Percentiles rank a stretch among this genome's conserved stretches.
phyloP scores from a whole-genome alignment of 1,140 invertebrate genomes.

The Cotesia chilonis region DNA sequence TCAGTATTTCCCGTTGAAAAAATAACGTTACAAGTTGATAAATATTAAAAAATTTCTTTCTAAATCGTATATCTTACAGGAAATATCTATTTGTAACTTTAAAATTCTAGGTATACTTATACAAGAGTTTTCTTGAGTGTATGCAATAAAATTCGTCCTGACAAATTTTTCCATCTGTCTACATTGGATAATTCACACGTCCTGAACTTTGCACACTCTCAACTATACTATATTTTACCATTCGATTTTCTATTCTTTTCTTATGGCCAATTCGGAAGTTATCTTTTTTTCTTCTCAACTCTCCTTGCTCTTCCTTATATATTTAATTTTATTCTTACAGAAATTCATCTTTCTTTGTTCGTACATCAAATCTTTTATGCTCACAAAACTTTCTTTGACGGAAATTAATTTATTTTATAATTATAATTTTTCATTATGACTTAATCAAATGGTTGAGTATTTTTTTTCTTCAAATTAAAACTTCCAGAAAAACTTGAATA shows the following conservation, averaged over 20 bases:
- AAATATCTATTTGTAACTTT: conserved; percentile 21
- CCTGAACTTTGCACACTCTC: conserved; percentile 23
- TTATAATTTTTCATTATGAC: too few species aligned
- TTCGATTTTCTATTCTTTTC: conserved; percentile 23
- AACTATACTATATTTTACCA: conserved; percentile 23
- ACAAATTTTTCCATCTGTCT: conserved; percentile 25
- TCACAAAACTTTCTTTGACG: neutral
- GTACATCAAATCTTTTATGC: too few species aligned
- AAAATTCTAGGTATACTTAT: too few species aligned
- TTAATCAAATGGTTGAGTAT: too few species aligned
- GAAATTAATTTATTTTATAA: too few species aligned
- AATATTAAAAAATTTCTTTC: neutral
- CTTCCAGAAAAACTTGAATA: too few species aligned
- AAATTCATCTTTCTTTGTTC: neutral
- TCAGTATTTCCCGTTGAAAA: too few species aligned
- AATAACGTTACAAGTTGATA: too few species aligned
- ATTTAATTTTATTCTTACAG: neutral
- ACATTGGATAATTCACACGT: conserved; percentile 2
- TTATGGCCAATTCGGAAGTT: neutral
- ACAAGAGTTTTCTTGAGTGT: conserved; percentile 11
- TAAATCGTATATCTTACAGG: neutral
- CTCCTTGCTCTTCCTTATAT: neutral
- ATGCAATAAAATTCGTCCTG: conserved; percentile 20
- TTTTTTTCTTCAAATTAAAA: too few species aligned
- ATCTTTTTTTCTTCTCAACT: neutral